Evolutionary conservation across 2,888 invertebrate species (phyloP).

Genomic region (Troilus luridus): DNA sequence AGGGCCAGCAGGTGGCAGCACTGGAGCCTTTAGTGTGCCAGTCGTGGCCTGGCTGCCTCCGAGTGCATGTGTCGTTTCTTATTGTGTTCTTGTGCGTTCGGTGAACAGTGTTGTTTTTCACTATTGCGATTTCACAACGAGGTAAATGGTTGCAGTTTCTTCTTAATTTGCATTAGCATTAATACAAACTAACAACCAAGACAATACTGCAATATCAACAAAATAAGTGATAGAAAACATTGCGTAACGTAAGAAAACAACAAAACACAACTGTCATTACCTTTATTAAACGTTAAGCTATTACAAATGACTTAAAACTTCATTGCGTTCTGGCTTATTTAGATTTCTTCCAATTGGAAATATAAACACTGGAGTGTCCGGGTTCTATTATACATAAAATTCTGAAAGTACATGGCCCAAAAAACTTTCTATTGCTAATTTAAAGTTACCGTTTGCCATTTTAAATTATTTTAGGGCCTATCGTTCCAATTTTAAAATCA

Average conservation of each 20-base stretch:
- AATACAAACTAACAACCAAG: not conserved
- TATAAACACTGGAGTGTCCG: not conserved
- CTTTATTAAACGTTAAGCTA: not conserved
- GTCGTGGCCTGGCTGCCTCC: not conserved
- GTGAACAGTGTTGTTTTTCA: not conserved
- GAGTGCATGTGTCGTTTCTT: not conserved
- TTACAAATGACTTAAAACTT: not conserved
- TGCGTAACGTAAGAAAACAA: not conserved
- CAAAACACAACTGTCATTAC: not conserved
- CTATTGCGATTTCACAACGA: not conserved
- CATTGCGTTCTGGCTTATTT: not conserved
- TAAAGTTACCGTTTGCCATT: not conserved
- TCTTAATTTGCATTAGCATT: not conserved
- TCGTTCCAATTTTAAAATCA: not conserved
- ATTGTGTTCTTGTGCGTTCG: not conserved
- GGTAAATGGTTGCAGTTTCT: not conserved
- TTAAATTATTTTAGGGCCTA: not conserved
- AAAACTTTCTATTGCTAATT: not conserved
- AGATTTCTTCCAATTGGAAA: not conserved
- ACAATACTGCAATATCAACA: not conserved
- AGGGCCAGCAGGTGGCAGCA: conserved; percentile 32
- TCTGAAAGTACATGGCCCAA: not conserved
- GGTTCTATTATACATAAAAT: not conserved
- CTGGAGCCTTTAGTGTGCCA: not conserved
- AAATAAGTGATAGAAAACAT: not conserved